These are phyloP conservation scores for Bactericera cockerelli DNA, from an alignment of 1,140 invertebrate species.

Conservation along the genomic window DNA sequence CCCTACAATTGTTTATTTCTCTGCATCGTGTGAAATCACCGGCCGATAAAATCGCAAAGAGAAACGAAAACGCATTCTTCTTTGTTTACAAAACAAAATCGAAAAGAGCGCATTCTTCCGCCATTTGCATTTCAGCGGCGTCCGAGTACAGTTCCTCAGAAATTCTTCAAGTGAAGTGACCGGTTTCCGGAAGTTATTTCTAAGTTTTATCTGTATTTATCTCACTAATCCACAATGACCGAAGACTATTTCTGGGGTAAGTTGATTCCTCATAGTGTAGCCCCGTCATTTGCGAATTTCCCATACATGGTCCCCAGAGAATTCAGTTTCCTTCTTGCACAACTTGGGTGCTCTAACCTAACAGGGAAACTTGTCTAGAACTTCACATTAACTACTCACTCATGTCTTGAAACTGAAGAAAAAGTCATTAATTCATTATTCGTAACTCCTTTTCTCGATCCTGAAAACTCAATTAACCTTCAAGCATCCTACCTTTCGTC, in stretches of 20 bases:
- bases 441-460: not conserved
- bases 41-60: no score
- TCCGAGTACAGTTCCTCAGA: not conserved
- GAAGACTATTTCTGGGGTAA: slow-evolving; percentile 27
- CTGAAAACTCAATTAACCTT: not conserved
- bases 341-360: no score
- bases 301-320: not conserved
- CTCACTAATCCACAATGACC: slow-evolving; percentile 21
- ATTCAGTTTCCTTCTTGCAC: not conserved
- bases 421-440: not conserved
- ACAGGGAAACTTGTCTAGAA: no score
- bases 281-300: not conserved
- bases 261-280: slow-evolving; percentile 6
- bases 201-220: slow-evolving; percentile 10
- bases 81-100: not conserved
- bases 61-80: no score
- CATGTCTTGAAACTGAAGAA: not conserved
- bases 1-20: no score
- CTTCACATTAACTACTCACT: not conserved
- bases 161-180: not conserved
- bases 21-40: no score
- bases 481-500: not conserved
- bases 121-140: slow-evolving; percentile 10
- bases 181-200: not conserved
- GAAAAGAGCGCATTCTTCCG: not conserved